phyloP scores from a whole-genome alignment of 2,797 vertebrate genomes.

The Rhyacichthys aspro region DNA sequence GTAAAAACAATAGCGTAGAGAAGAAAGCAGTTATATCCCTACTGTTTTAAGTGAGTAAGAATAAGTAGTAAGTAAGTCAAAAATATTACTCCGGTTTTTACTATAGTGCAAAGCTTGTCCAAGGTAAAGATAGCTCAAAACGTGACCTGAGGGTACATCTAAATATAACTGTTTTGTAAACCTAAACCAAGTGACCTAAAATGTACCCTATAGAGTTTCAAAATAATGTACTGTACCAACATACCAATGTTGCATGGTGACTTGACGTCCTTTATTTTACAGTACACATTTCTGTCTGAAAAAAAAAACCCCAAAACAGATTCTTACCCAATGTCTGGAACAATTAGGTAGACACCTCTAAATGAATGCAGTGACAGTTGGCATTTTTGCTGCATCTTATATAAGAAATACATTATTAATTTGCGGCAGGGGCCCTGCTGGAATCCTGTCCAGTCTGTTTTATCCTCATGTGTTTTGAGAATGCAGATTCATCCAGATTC shows the following conservation, averaged over 20 bases:
- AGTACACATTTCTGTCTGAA: too few relatives aligned
- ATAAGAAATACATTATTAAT: slow-evolving; percentile 46
- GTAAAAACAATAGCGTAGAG: too few relatives aligned
- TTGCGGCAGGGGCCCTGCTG: slow-evolving; percentile 6
- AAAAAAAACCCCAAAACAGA: too few relatives aligned
- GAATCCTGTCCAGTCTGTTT: slow-evolving; percentile 20
- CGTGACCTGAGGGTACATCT: slow-evolving; percentile 42
- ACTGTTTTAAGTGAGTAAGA: too few relatives aligned
- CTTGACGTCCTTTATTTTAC: too few relatives aligned
- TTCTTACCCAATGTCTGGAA: not conserved
- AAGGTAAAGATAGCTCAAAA: slow-evolving; percentile 44
- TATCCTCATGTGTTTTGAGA: slow-evolving; percentile 27
- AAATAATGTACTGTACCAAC: slow-evolving; percentile 11
- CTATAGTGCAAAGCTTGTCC: slow-evolving; percentile 11
- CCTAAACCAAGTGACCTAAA: slow-evolving; percentile 48
- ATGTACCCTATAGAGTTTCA: slow-evolving; percentile 13
- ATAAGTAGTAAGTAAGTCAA: too few relatives aligned
- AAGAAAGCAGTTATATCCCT: too few relatives aligned
- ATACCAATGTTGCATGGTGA: slow-evolving; percentile 2
- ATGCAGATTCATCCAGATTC: slow-evolving; percentile 38
- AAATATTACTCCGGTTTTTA: not conserved
- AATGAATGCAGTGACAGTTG: slow-evolving; percentile 17
- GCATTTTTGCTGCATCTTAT: slow-evolving; percentile 17
- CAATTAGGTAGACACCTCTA: not conserved
- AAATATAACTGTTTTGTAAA: slow-evolving; percentile 60